Percentiles rank a stretch among this genome's conserved stretches.
Conservation (phyloP, 2,113 vertebrate genomes). For the Dendrocopos noguchii region DNA sequence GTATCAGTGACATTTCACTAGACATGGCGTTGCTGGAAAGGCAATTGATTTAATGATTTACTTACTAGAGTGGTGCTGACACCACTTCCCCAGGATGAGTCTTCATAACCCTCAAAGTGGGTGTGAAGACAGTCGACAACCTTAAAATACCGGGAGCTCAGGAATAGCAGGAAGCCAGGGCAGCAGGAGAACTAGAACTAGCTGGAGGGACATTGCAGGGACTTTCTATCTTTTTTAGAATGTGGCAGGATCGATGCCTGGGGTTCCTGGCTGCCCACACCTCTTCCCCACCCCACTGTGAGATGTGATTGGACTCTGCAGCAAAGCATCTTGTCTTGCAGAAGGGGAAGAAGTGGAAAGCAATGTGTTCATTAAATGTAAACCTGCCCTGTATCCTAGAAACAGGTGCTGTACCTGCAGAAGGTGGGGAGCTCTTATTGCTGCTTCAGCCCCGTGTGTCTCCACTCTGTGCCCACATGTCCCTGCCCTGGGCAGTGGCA, state of each 20-base stretch:
- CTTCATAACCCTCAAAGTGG: background rate
- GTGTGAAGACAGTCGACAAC: background rate
- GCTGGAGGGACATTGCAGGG: background rate
- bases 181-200: background rate
- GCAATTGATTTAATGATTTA: conserved; percentile 21
- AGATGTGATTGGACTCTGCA: accelerated
- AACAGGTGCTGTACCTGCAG: background rate
- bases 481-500: accelerated
- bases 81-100: background rate
- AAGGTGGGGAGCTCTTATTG: background rate
- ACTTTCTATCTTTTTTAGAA: background rate
- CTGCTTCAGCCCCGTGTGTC: background rate
- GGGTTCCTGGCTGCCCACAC: no score
- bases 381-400: accelerated
- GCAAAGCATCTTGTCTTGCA: accelerated
- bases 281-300: background rate
- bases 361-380: accelerated
- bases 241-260: accelerated
- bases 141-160: background rate
- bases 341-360: background rate
- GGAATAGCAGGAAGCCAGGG: background rate
- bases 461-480: background rate
- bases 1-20: background rate
- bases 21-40: background rate
- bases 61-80: background rate